phyloP scores from a whole-genome alignment of 2,888 invertebrate species.

The Lithophane socia region DNA sequence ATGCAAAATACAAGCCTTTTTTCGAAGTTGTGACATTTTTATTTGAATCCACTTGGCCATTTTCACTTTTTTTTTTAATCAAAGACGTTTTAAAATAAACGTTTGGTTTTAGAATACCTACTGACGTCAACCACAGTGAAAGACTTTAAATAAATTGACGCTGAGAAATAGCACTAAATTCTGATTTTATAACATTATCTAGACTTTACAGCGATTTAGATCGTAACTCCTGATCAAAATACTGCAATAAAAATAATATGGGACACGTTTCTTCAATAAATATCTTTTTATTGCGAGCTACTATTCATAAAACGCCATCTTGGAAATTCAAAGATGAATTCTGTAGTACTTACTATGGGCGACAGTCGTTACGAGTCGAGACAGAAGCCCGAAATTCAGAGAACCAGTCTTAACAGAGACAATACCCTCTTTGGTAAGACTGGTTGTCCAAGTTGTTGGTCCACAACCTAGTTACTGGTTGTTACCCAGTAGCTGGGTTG shows the following conservation, averaged over 20 bases:
- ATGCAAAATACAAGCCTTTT: not conserved
- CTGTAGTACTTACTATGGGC: not conserved
- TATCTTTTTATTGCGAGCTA: not conserved
- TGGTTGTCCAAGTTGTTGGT: too few relatives aligned
- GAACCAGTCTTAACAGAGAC: not conserved
- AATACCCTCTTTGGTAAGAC: too few relatives aligned
- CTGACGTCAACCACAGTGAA: constrained; percentile 18
- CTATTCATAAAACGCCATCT: not conserved
- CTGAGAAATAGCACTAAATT: constrained; percentile 11
- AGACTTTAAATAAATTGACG: constrained; percentile 27
- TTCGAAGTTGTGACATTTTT: not conserved
- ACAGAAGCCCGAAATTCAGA: not conserved
- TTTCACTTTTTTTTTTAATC: not conserved
- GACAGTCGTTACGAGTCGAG: not conserved
- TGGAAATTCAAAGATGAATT: not conserved
- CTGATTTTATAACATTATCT: constrained; percentile 19
- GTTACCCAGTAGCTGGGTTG: not conserved
- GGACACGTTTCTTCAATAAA: constrained; percentile 1
- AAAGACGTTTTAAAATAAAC: constrained; percentile 10
- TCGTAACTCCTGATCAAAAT: constrained; percentile 36
- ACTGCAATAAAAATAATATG: constrained; percentile 23
- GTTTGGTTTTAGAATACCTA: not conserved
- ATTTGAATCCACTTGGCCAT: constrained; percentile 8
- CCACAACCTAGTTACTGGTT: too few relatives aligned
- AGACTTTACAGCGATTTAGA: constrained; percentile 19